Evolutionary conservation across 2,888 invertebrate genomes (phyloP).

Genomic region (Thalpophila matura): DNA sequence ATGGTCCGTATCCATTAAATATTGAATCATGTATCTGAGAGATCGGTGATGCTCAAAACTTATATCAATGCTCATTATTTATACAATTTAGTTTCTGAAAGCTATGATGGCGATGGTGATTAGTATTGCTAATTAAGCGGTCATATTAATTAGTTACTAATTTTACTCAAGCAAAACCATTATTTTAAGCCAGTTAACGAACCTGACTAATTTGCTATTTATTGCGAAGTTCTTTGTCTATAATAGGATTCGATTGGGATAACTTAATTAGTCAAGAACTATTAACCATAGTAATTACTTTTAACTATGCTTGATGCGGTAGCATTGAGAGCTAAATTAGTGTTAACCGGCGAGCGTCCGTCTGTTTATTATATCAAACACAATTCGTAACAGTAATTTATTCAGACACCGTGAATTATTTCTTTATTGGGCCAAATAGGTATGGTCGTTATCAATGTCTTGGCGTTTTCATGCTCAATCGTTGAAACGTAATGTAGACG

Average conservation of each 20-base stretch:
- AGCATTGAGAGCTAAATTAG: conserved; percentile 43
- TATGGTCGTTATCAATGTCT: conserved; percentile 20
- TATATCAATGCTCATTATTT: neutral
- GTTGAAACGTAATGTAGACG: neutral
- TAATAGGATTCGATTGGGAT: conserved; percentile 19
- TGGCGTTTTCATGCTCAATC: conserved; percentile 21
- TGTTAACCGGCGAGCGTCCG: conserved; percentile 32
- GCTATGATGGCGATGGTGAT: neutral
- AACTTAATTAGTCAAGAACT: conserved; percentile 46
- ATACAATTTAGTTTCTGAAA: neutral
- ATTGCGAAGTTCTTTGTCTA: neutral
- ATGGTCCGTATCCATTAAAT: conserved; percentile 15
- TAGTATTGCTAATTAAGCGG: neutral
- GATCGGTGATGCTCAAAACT: neutral
- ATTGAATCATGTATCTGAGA: conserved; percentile 3
- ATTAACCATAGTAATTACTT: conserved; percentile 39
- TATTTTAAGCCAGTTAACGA: neutral
- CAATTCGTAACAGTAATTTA: conserved; percentile 44
- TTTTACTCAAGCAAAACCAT: no score
- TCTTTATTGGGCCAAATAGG: conserved; percentile 49
- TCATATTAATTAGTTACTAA: no score
- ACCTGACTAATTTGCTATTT: neutral
- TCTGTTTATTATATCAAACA: conserved; percentile 44
- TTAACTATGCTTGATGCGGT: conserved; percentile 50
- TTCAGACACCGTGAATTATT: conserved; percentile 42